These are phyloP conservation scores for Andinoacara biseriatus DNA, from an alignment of 2,113 vertebrate genomes.

Conservation along the genomic window DNA sequence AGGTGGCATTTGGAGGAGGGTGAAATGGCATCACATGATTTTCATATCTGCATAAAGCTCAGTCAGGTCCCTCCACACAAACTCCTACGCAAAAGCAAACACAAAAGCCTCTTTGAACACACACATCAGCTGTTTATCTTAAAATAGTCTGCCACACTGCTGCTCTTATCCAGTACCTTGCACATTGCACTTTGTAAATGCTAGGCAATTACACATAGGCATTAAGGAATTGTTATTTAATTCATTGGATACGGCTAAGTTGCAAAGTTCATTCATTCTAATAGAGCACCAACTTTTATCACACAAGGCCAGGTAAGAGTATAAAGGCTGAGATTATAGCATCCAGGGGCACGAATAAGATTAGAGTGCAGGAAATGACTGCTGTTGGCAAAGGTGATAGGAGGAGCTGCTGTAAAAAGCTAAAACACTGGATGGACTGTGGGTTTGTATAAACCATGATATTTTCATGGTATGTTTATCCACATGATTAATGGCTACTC, in stretches of 20 bases:
- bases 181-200: conserved; percentile 53
- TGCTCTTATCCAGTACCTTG: conserved; percentile 42
- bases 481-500: conserved; percentile 45
- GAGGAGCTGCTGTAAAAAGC: conserved; percentile 18
- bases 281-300: conserved; percentile 41
- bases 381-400: conserved; percentile 40
- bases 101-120: conserved; percentile 59
- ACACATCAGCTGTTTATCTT: conserved; percentile 62
- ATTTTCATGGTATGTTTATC: conserved; percentile 50
- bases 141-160: conserved; percentile 44
- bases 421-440: conserved; percentile 10
- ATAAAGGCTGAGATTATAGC: conserved; percentile 37
- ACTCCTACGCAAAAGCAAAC: conserved; percentile 44
- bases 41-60: conserved; percentile 67
- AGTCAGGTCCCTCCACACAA: conserved; percentile 37
- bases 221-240: conserved; percentile 48
- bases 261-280: conserved; percentile 49
- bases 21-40: conserved; percentile 60
- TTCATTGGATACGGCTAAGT: conserved; percentile 44
- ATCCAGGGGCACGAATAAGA: conserved; percentile 40
- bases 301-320: conserved; percentile 30
- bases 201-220: conserved; percentile 33
- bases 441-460: conserved; percentile 22
- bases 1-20: conserved; percentile 63
- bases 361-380: conserved; percentile 25